These are phyloP conservation scores for Syndactyla subalaris DNA, from an alignment of 2,797 vertebrate species.

Conservation along the genomic window DNA sequence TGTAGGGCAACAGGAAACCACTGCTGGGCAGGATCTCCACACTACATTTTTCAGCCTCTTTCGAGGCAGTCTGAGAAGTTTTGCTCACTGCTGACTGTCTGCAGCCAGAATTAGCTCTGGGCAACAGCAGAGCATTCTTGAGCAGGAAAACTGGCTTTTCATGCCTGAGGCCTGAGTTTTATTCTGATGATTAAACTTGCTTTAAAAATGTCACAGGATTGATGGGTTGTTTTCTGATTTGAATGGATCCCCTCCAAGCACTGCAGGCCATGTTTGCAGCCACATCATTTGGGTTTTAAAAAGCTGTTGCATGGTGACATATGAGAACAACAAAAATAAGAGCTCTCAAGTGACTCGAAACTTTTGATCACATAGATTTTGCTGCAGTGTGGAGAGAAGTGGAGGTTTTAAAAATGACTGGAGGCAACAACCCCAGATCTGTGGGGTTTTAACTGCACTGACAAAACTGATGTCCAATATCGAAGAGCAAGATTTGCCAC, in stretches of 20 bases:
- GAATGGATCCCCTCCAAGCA: not conserved
- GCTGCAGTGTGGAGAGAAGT: not conserved
- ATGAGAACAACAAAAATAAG: not conserved
- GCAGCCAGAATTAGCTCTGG: not conserved
- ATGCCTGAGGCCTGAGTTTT: not conserved
- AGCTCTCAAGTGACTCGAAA: not conserved
- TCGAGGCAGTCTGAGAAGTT: not conserved
- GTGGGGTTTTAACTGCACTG: not conserved
- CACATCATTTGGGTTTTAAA: not conserved
- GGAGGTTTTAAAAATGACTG: accelerated
- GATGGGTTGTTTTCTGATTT: not conserved
- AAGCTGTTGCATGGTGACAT: not conserved
- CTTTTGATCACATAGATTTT: not conserved
- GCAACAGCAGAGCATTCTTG: not conserved
- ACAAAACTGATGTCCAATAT: not conserved
- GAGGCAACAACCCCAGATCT: not conserved
- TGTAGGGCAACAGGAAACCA: not conserved
- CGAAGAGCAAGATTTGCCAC: not conserved
- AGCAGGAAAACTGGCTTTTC: not conserved
- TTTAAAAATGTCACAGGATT: not conserved
- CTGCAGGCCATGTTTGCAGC: not conserved
- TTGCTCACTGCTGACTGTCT: not conserved
- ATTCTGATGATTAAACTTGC: not conserved
- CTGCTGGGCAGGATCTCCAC: not conserved
- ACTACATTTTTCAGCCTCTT: not conserved